A percentile compares a stretch with the other conserved stretches of the same genome.
Conservation (phyloP, 2,888 invertebrate genomes). For the Catotricha subobsoleta region DNA sequence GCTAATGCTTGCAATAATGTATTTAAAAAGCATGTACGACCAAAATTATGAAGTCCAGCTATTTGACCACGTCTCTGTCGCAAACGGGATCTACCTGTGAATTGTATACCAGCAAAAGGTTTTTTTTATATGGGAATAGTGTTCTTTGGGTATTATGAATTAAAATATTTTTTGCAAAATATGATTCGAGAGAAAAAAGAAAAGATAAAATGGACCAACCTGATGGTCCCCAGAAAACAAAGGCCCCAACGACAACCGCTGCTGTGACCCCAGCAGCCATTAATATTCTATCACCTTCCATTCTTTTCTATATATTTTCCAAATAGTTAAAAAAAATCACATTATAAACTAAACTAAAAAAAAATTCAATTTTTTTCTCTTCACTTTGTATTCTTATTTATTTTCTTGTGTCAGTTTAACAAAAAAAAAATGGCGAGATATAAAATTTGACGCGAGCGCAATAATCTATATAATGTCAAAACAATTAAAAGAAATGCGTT, state of each 20-base stretch:
- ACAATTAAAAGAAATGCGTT: slow-evolving; percentile 1
- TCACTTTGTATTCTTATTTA: neutral
- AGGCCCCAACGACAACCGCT: slow-evolving; percentile 65
- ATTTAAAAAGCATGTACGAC: slow-evolving; percentile 85
- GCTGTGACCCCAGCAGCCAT: slow-evolving; percentile 65
- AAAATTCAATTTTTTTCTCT: neutral
- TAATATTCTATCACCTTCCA: slow-evolving; percentile 51
- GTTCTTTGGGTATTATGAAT: slow-evolving; percentile 1
- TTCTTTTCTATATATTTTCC: slow-evolving; percentile 10
- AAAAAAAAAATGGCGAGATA: neutral
- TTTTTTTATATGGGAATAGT: neutral
- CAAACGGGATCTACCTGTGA: slow-evolving; percentile 29
- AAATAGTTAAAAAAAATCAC: neutral
- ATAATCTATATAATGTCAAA: neutral
- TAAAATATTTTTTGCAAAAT: neutral
- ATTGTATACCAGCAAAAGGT: neutral
- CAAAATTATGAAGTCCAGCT: slow-evolving; percentile 75
- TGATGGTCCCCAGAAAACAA: slow-evolving; percentile 57
- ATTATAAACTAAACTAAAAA: neutral
- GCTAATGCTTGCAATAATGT: slow-evolving; percentile 79
- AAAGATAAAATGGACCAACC: slow-evolving; percentile 18
- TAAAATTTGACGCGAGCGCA: slow-evolving; percentile 4
- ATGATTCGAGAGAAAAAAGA: neutral
- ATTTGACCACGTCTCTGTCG: slow-evolving; percentile 52
- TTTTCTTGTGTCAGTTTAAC: neutral